phyloP scores from a whole-genome alignment of 2,888 invertebrate species.

The Zaprionus obscuricornis region DNA sequence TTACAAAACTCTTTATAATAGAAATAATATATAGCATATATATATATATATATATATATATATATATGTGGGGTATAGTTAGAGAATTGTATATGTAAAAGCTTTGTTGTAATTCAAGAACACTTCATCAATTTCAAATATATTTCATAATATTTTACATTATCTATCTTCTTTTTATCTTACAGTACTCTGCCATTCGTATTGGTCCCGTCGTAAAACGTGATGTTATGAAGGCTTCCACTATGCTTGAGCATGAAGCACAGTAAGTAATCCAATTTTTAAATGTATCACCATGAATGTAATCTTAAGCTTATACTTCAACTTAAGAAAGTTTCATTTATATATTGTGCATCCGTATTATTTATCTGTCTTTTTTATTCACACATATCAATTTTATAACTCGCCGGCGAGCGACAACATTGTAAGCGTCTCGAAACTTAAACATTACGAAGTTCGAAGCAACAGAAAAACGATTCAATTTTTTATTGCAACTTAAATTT shows the following conservation, averaged over 20 bases:
- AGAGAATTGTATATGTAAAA: no score
- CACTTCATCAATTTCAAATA: conserved; percentile 3
- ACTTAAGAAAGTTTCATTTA: conserved; percentile 11
- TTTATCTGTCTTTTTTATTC: conserved; percentile 4
- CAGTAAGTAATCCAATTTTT: conserved; percentile 91
- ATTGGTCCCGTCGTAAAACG: conserved; percentile 99
- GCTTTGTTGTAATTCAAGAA: no score
- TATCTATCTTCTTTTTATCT: conserved; percentile 59
- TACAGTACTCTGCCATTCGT: conserved; percentile 97
- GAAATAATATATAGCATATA: no score
- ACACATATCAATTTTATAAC: conserved; percentile 37
- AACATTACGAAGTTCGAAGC: conserved; percentile 26
- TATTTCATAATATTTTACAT: neutral
- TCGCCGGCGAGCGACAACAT: conserved; percentile 46
- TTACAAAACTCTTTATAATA: conserved; percentile 53
- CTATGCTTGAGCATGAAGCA: conserved; percentile 99
- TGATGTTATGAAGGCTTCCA: conserved; percentile 99
- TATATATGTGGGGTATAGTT: no score
- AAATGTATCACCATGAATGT: no score
- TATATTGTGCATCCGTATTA: neutral
- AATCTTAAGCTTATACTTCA: conserved; percentile 3
- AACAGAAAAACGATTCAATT: conserved; percentile 66
- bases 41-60: no score
- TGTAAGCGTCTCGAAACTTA: conserved; percentile 38
- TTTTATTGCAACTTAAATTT: conserved; percentile 78